Evolutionary conservation across 2,888 invertebrate species (phyloP), one percentile per base, ranked within the genome.

Genomic region (Phengaris alcon): DNA sequence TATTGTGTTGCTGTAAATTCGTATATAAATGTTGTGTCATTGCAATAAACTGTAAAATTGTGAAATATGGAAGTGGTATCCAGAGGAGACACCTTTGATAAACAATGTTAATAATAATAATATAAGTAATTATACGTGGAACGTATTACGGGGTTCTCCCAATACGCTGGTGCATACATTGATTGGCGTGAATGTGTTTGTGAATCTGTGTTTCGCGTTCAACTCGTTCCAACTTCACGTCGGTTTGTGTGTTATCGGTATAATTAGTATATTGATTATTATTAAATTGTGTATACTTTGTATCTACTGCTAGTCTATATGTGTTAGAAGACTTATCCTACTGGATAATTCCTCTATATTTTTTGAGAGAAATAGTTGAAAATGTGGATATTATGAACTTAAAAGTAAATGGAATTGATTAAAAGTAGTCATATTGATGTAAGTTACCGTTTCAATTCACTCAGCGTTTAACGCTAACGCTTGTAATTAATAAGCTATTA

Each of bases 201-300:
- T 84, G 75, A 78, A 81, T 54, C 75, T 81, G 75, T 84, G 82
- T 81, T 82, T 82, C 70, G 80, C 81, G 13, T 81, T 82, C 73
- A 82, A 82, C 76, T 79, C 81, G 12, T 84, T 82, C 75, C 81
- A 83, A 75, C 79, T 82, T 76, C 83, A 85, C 76, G 75, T 84
- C 73, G 79, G 80, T 44, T 74, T 83, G 52, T 80, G 75, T 75
- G 78, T 82, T 15, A 78, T 79, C 77, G 82, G 85, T 76, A 83
- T 84, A 79, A n/a, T n/a, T n/a, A 82, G 82, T 81, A 76, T 46
- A 22, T 52, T 48, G 10, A 2, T 13, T 74, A 59, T 13, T 74
- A 59, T 9, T 15, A 73, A 13, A 9, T 10, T 51, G 52, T 15
- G 1, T 46, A 6, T 68, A 12, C 10, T 13, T 46, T 68, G 64